Conservation (phyloP, 2,888 invertebrate genomes). For the Prenolepis imparis region DNA sequence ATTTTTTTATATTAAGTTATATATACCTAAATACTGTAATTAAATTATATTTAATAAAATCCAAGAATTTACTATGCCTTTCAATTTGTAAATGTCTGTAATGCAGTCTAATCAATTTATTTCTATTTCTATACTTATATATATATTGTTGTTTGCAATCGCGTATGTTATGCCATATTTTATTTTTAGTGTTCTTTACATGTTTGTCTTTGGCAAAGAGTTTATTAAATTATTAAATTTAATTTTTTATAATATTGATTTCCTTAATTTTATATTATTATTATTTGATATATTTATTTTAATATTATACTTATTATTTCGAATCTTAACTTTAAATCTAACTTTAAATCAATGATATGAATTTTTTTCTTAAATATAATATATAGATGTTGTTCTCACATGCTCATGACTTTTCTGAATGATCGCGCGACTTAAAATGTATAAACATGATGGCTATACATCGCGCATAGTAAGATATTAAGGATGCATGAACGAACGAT, state of each 20-base stretch:
- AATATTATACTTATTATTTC: background rate
- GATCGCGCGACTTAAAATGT: constrained; percentile 24
- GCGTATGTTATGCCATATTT: background rate
- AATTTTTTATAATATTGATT: constrained; percentile 5
- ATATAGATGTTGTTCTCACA: background rate
- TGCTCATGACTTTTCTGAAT: constrained; percentile 30
- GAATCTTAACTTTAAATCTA: background rate
- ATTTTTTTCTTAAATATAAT: background rate
- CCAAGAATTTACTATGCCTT: background rate
- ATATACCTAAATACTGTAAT: background rate
- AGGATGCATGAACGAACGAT: constrained; percentile 37
- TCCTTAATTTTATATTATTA: background rate
- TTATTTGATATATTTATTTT: background rate
- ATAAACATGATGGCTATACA: background rate
- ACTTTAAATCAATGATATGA: background rate
- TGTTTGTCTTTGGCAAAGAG: too few species aligned
- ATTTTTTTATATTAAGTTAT: background rate
- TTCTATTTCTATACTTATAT: background rate
- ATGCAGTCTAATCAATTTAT: background rate
- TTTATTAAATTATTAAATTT: background rate
- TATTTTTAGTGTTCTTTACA: too few species aligned
- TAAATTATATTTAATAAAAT: background rate
- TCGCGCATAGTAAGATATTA: constrained; percentile 31
- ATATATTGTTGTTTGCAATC: background rate
- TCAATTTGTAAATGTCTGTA: too few species aligned